Evolutionary conservation across 2,888 invertebrate genomes (phyloP), one percentile per base, ranked within the genome.

Genomic region (Drosophila lacicola): DNA sequence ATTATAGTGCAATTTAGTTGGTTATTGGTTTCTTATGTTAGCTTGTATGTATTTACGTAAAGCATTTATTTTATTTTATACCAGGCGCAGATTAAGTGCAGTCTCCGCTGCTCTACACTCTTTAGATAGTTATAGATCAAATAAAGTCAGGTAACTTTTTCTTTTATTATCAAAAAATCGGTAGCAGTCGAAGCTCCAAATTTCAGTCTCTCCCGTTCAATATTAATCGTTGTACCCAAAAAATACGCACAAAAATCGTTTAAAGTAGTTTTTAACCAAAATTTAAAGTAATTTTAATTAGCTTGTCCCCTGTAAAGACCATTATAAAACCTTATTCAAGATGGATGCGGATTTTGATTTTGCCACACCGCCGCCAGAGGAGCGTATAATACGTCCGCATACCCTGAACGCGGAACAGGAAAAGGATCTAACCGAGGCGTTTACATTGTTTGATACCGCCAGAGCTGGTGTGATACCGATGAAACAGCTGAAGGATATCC

Each of bases 281-380:
- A 65, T 65, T 65, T 8, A 11, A 19, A 39, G 33, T 51, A 13
- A 4, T n/a, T 25, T 33, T 6, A 13, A 25, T 17, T 9, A 21
- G 1, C 5, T 6, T 10, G 11, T 4, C 25, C 25, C 8, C 25
- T 25, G 25, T 21, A 8, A 10, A 47, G n/a, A 6, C 2, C 10
- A 0, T 39, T 34, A 11, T 6, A 11, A 33, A 19, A 4, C 0
- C 4, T 17, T 10, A 8, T n/a, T 4, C 5, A 41, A 55, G n/a
- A 83, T 83, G 83, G 86, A 83, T 13, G 33, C 37, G 5, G 80
- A 85, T 2, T 71, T 50, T 21, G 81, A 84, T 21, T 86, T 46
- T 9, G 67, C 29, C 1, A 69, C 74, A 4, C 86, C 83, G 2
- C 74, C 79, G 10, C 81, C 81, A 0, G 83, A 86, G 47, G 64